Base-by-base conservation (phyloP, 2,888 invertebrate species). In the Tyria jacobaeae region DNA sequence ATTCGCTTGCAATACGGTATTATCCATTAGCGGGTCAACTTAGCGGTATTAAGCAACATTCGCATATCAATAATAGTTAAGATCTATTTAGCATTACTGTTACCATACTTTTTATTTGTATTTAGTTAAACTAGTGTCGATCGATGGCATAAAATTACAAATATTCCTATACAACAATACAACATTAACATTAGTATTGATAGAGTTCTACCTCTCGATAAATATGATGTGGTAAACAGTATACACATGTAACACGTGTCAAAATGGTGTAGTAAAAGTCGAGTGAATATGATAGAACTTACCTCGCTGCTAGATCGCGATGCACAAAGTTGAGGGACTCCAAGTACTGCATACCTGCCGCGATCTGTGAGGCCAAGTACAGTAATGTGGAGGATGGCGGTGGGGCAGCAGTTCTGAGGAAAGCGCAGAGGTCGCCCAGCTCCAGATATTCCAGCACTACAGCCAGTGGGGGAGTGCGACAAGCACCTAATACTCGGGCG, bases 271-370 rank as follows among this genome's bases (percentile, higher is more conserved):
- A 31, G 31, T 7, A 3, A 44, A 48, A 25, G 14, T 21, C n/a
- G n/a, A n/a, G n/a, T n/a, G n/a, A n/a, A n/a, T n/a, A n/a, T n/a
- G n/a, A n/a, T n/a, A n/a, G n/a, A 12, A 34, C 73, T 84, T 79
- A 96, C 95, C 97, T 96, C 44, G 98, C 96, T 56, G 98, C 97
- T 78, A 98, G 92, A 90, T 98, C 98, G 52, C 98, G 95, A 88
- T 98, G 98, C 54, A 98, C 98, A 86, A 98, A 98, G 91, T 97
- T 97, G 73, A 98, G 94, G 53, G 97, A 96, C 91, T 98, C 98
- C 79, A 98, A 92, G 88, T 98, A 98, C 81, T 97, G 96, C 97
- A 98, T 98, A 15, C 98, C 98, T 4, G 97, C 96, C 1, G 98
- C 97, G 70, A 98, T 96, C 89, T 98, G 98, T 96, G 96, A 95